These are phyloP conservation scores for Pachymerium ferrugineum DNA, from an alignment of 2,888 invertebrate species.

Conservation along the genomic window DNA sequence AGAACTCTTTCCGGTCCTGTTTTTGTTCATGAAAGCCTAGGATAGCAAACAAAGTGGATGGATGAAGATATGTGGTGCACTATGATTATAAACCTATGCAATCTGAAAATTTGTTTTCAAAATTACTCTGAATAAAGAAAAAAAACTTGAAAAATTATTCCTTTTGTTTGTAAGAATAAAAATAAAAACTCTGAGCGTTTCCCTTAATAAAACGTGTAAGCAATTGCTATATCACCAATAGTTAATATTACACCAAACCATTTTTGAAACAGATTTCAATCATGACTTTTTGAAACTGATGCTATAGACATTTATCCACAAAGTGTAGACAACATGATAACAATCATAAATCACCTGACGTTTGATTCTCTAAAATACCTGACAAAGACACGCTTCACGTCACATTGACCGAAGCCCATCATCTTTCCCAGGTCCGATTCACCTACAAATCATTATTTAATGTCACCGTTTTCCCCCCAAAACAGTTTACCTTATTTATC, in stretches of 20 bases:
- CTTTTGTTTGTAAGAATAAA: too few relatives aligned
- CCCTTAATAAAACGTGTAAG: too few relatives aligned
- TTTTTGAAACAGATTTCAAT: too few relatives aligned
- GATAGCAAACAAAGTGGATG: neutral
- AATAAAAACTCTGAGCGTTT: too few relatives aligned
- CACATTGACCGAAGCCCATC: neutral
- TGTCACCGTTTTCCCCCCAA: neutral
- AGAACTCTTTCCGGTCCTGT: slow-evolving; percentile 19
- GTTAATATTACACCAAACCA: too few relatives aligned
- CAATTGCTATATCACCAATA: too few relatives aligned
- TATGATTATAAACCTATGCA: neutral
- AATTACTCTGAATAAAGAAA: neutral
- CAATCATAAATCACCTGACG: neutral
- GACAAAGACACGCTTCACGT: slow-evolving; percentile 9
- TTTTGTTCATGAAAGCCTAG: neutral
- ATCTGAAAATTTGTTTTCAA: neutral
- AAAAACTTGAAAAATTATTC: neutral
- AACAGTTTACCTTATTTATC: neutral
- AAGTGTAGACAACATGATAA: neutral
- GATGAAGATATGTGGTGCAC: neutral
- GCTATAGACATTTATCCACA: too few relatives aligned
- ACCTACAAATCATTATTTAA: slow-evolving; percentile 19
- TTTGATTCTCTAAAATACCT: slow-evolving; percentile 9
- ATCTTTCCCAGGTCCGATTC: neutral
- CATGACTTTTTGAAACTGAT: too few relatives aligned